Conservation (phyloP, 2,113 vertebrate genomes). For the Xiphophorus hellerii region DNA sequence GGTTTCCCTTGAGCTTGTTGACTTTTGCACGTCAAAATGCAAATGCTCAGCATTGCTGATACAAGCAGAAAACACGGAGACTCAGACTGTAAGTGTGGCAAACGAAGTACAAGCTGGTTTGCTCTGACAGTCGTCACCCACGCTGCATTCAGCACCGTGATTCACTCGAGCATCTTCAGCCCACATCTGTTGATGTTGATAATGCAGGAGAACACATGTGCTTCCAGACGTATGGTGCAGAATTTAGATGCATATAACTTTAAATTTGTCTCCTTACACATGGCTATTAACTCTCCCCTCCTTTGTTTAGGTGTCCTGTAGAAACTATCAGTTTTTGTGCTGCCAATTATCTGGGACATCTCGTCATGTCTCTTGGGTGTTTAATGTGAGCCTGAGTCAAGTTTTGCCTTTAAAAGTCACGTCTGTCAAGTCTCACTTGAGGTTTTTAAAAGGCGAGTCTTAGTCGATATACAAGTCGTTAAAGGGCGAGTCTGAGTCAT, state of each 20-base stretch:
- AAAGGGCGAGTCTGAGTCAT: no score
- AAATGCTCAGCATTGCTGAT: slow-evolving; percentile 39
- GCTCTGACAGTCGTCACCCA: slow-evolving; percentile 49
- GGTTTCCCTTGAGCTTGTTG: slow-evolving; percentile 35
- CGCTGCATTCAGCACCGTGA: slow-evolving; percentile 37
- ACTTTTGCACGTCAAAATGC: slow-evolving; percentile 33
- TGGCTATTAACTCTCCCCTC: no score
- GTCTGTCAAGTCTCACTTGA: no score
- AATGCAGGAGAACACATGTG: slow-evolving; percentile 30
- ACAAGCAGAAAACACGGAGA: slow-evolving; percentile 32
- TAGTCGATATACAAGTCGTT: no score
- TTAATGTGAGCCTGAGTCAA: no score
- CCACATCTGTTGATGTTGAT: slow-evolving; percentile 43
- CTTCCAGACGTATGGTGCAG: neutral
- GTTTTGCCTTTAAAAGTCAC: no score
- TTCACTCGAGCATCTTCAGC: slow-evolving; percentile 45
- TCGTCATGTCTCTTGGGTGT: no score
- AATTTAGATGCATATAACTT: neutral
- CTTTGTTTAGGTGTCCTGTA: no score
- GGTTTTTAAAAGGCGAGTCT: no score
- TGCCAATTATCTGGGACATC: no score
- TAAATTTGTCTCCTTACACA: neutral
- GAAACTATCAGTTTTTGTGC: no score
- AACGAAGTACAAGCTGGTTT: slow-evolving; percentile 18
- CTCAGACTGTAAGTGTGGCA: slow-evolving; percentile 15